Base-by-base conservation (phyloP, 2,797 vertebrate species). In the Cottoperca gobio region DNA sequence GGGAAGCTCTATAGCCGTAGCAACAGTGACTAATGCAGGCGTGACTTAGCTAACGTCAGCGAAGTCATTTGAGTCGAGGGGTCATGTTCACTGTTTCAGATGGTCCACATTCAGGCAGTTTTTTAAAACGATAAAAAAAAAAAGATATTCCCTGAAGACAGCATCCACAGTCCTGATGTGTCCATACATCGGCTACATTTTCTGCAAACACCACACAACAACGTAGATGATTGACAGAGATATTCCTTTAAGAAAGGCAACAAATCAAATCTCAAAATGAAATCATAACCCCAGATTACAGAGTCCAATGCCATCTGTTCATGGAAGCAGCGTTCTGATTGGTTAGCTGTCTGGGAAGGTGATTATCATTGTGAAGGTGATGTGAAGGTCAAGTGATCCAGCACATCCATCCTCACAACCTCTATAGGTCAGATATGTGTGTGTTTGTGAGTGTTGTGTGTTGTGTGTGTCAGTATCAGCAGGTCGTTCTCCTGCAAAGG, bases 271-370 rank as follows among this genome's bases (percentile, higher is more conserved):
- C 76, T 75, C 66, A 60, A 69, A 63, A 70, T 45, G 62, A 78
- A 78, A 45, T 82, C 73, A 74, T 81, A 69, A 12, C 12, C 13
- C 8, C 73, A 85, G 87, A 82, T 88, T 85, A 89, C 14, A 23
- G 59, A 69, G 63, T 37, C 28, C 21, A 49, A 3, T n/a, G 71
- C 77, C 86, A 90, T 88, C 86, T 85, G 90, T 81, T 87, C 79
- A 17, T 17, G 37, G 58, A 81, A 26, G 76, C 82, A n/a, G 76
- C n/a, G 3, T 42, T 77, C 33, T 70, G 82, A 89, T 89, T 89
- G 89, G 86, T 78, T 11, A 9, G 42, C 45, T n/a, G 26, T 43
- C 70, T 13, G 50, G 31, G 58, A 71, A 48, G 48, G 42, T 81
- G 81, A 86, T 85, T 76, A 89, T 82, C 42, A 39, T 54, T 78